A percentile compares a stretch with the other conserved stretches of the same genome.
Conservation (phyloP, 2,888 invertebrate species). For the Andrena trimmerana region DNA sequence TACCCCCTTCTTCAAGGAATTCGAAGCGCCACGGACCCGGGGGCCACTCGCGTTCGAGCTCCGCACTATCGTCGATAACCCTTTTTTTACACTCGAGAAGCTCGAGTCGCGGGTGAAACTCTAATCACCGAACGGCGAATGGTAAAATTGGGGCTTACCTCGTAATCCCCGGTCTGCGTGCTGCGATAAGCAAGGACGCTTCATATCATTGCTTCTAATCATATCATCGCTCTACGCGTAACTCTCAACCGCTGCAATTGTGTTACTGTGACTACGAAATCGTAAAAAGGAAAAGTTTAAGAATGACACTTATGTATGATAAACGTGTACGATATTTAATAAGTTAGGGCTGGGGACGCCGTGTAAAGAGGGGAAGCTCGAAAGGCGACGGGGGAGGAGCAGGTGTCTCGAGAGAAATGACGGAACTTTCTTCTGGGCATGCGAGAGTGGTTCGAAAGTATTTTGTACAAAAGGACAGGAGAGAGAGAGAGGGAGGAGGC, state of each 20-base stretch:
- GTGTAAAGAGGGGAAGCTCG: neutral
- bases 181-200: conserved; percentile 72
- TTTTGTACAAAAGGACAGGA: conserved; percentile 66
- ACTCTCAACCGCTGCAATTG: conserved; percentile 66
- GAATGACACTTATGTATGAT: conserved; percentile 70
- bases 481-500: neutral
- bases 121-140: neutral
- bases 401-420: neutral
- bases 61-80: conserved; percentile 10
- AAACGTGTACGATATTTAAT: conserved; percentile 72
- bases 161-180: conserved; percentile 34
- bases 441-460: conserved; percentile 59
- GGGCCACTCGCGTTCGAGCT: conserved; percentile 13
- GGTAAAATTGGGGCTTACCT: conserved; percentile 3
- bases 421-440: conserved; percentile 39
- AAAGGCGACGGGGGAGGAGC: neutral
- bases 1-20: conserved; percentile 23
- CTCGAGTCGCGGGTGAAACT: conserved; percentile 16
- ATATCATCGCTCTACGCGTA: conserved; percentile 76
- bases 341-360: conserved; percentile 18
- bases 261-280: conserved; percentile 59
- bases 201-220: conserved; percentile 80
- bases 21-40: conserved; percentile 1
- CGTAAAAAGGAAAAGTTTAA: conserved; percentile 17
- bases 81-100: conserved; percentile 37